phyloP scores from a whole-genome alignment of 1,140 invertebrate genomes.

The Hyphantria cunea region DNA sequence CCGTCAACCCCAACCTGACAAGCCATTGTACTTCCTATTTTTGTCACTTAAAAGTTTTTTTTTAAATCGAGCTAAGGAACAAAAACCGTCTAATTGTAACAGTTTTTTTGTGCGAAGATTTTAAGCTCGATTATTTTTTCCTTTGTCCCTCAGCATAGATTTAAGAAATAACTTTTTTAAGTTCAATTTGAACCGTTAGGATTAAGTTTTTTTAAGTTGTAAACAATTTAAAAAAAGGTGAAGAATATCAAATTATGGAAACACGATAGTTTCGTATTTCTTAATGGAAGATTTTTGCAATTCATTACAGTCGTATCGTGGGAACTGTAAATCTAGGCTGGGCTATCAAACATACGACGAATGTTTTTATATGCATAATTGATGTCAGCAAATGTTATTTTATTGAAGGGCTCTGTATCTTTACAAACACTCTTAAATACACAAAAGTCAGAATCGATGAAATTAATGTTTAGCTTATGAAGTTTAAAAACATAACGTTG shows the following conservation, averaged over 20 bases:
- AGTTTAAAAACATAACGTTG: background rate
- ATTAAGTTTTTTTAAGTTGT: conserved; percentile 10
- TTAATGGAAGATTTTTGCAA: conserved; percentile 5
- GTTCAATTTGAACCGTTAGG: conserved; percentile 53
- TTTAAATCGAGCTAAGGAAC: conserved; percentile 65
- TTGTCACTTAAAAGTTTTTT: conserved; percentile 76
- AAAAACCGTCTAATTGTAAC: conserved; percentile 81
- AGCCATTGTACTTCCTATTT: conserved; percentile 75
- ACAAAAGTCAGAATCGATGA: too few species aligned
- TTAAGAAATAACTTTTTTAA: conserved; percentile 50
- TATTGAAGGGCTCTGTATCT: background rate
- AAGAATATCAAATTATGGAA: conserved; percentile 10
- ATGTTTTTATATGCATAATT: background rate
- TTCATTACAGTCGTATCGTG: background rate
- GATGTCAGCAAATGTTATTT: too few species aligned
- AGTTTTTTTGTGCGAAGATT: conserved; percentile 72
- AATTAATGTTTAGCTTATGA: too few species aligned
- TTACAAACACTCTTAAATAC: too few species aligned
- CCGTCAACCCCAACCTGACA: conserved; percentile 71
- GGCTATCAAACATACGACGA: background rate
- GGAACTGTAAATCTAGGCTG: conserved; percentile 3
- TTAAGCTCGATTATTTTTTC: conserved; percentile 77
- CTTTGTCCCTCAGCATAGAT: conserved; percentile 36
- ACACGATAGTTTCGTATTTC: conserved; percentile 3
- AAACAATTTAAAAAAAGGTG: conserved; percentile 7